Evolutionary conservation across 23 tunicate genomes (phyloP).

Genomic region (Clavelina lepadiformis): DNA sequence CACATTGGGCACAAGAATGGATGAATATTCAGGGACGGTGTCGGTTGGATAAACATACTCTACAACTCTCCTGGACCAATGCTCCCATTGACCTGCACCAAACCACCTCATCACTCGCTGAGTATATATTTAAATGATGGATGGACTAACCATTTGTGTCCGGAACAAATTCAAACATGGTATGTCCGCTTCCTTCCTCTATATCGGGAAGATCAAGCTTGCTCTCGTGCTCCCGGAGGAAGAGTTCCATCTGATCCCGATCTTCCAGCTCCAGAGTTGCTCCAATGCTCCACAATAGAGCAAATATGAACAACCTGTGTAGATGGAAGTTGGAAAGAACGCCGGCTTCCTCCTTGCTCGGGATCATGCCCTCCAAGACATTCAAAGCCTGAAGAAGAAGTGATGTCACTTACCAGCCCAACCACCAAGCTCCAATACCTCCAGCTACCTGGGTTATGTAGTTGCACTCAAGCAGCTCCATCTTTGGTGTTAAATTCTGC

Average conservation of each 20-base stretch:
- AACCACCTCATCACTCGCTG: neutral
- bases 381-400: constrained; percentile 59
- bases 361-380: constrained; percentile 92
- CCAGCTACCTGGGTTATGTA: constrained; percentile 95
- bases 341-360: constrained; percentile 86
- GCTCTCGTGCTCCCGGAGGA: constrained; percentile 59
- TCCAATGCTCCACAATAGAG: constrained; percentile 98
- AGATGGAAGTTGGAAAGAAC: constrained; percentile 46
- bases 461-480: constrained; percentile 93
- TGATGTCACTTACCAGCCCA: neutral
- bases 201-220: constrained; percentile 72
- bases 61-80: constrained; percentile 89
- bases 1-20: constrained; percentile 96
- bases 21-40: constrained; percentile 87
- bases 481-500: constrained; percentile 82
- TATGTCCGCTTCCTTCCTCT: constrained; percentile 56
- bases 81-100: constrained; percentile 87
- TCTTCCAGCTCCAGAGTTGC: constrained; percentile 84
- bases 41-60: constrained; percentile 84
- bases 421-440: neutral
- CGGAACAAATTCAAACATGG: constrained; percentile 93
- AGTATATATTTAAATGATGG: neutral
- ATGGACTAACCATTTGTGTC: constrained; percentile 1
- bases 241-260: constrained; percentile 87
- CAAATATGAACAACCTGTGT: constrained; percentile 70